Percentiles rank a stretch among this genome's conserved stretches.
phyloP scores from a whole-genome alignment of 2,888 invertebrate species.

The Dusona sp. region DNA sequence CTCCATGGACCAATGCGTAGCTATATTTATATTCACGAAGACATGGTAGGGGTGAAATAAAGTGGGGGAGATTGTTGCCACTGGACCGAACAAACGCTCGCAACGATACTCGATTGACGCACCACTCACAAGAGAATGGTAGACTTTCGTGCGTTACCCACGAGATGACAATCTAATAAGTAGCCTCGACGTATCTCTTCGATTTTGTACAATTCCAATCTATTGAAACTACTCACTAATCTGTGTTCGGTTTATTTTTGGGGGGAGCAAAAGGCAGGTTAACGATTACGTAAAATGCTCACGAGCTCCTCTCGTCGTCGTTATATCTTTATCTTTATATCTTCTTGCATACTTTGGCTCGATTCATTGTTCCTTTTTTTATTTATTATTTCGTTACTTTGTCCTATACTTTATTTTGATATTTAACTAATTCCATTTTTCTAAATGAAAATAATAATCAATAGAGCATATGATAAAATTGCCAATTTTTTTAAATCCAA shows the following conservation, averaged over 20 bases:
- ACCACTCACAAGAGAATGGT: neutral
- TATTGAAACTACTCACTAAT: conserved; percentile 24
- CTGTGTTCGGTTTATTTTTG: conserved; percentile 72
- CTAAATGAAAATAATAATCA: neutral
- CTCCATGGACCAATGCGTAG: neutral
- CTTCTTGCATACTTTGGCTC: conserved; percentile 28
- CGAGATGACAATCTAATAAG: conserved; percentile 11
- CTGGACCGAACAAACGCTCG: conserved; percentile 21
- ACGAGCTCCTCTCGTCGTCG: conserved; percentile 31
- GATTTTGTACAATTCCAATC: conserved; percentile 23
- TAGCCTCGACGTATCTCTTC: conserved; percentile 19
- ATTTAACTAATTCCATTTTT: neutral
- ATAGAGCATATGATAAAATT: neutral
- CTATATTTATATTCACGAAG: conserved; percentile 8
- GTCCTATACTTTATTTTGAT: neutral
- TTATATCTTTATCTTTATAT: conserved; percentile 42
- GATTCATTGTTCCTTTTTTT: neutral
- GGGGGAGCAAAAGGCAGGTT: conserved; percentile 65
- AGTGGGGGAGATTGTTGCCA: conserved; percentile 41
- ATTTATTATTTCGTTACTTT: neutral
- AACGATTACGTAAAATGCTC: conserved; percentile 70
- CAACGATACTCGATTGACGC: conserved; percentile 12
- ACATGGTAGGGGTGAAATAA: conserved; percentile 20
- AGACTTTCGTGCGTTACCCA: neutral
- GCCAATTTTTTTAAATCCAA: neutral